Percentiles rank a stretch among this genome's conserved stretches.
phyloP scores from a whole-genome alignment of 2,888 invertebrate genomes.

The Perdita meconis region DNA sequence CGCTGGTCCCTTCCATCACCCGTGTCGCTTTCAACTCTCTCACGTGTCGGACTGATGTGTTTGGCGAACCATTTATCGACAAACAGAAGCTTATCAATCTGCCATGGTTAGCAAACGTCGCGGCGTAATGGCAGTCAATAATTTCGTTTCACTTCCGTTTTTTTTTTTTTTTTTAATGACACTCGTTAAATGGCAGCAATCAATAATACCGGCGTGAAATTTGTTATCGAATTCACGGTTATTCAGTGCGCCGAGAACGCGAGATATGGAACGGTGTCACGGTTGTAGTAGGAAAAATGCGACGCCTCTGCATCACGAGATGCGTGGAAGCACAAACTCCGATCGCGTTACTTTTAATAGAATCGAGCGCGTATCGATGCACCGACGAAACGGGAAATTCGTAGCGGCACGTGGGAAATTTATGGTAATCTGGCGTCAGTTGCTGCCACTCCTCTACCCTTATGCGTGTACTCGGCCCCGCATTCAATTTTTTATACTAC shows the following conservation, averaged over 20 bases:
- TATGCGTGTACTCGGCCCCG: not conserved
- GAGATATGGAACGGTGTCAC: constrained; percentile 45
- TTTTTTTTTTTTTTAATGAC: no score
- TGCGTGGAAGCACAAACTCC: constrained; percentile 16
- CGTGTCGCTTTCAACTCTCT: constrained; percentile 5
- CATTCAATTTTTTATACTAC: constrained; percentile 42
- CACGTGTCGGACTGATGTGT: no score
- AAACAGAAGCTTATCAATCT: not conserved
- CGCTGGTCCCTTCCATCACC: not conserved
- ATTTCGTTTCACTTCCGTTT: no score
- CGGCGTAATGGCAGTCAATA: not conserved
- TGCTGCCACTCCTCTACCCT: constrained; percentile 23
- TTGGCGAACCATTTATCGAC: not conserved
- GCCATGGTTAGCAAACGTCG: not conserved
- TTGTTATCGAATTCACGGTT: constrained; percentile 17
- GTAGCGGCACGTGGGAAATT: constrained; percentile 41
- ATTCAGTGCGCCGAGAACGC: constrained; percentile 29
- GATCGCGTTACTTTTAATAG: constrained; percentile 46
- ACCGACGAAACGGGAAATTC: constrained; percentile 39
- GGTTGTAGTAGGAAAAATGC: constrained; percentile 21
- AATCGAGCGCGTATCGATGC: constrained; percentile 29
- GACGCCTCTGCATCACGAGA: constrained; percentile 21
- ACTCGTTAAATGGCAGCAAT: no score
- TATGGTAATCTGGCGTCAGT: constrained; percentile 44
- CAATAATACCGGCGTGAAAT: not conserved